Conservation (phyloP, 2,797 vertebrate species). For the Rhinophrynus dorsalis region DNA sequence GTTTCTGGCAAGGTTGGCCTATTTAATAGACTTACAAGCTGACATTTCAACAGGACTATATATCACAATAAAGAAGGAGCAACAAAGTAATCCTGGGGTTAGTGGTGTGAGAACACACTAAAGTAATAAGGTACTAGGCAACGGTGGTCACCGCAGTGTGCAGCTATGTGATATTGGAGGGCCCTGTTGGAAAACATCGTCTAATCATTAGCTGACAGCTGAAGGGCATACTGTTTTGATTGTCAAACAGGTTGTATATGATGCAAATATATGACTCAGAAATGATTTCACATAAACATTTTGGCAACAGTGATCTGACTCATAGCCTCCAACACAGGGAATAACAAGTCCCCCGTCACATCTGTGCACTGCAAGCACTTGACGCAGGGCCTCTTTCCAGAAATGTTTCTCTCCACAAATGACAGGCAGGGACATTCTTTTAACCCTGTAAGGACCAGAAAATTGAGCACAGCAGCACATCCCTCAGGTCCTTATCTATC, state of each 20-base stretch:
- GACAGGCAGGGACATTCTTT: conserved; percentile 35
- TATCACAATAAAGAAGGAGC: conserved; percentile 37
- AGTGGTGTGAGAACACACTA: background rate
- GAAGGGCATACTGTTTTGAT: conserved; percentile 73
- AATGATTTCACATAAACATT: conserved; percentile 81
- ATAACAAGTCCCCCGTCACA: conserved; percentile 73
- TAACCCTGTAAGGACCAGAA: too few species aligned
- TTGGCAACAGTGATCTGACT: conserved; percentile 77
- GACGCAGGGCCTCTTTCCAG: conserved; percentile 49
- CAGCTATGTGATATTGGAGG: conserved; percentile 63
- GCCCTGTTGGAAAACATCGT: conserved; percentile 69
- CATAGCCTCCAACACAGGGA: conserved; percentile 74
- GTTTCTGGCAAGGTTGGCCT: background rate
- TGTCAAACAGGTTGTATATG: conserved; percentile 78
- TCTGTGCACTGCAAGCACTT: conserved; percentile 63
- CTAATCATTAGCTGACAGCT: conserved; percentile 70
- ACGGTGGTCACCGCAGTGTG: conserved; percentile 21
- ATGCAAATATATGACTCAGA: conserved; percentile 77
- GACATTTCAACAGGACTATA: conserved; percentile 3
- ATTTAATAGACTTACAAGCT: conserved; percentile 12
- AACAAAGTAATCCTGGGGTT: background rate
- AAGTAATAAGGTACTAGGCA: conserved; percentile 47
- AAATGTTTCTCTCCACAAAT: conserved; percentile 47
- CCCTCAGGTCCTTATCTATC: too few species aligned
- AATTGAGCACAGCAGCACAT: too few species aligned